Percentiles rank a stretch among this genome's conserved stretches.
These are phyloP conservation scores for Enteromius mattozi DNA, from an alignment of 2,797 vertebrate genomes.

Conservation along the genomic window DNA sequence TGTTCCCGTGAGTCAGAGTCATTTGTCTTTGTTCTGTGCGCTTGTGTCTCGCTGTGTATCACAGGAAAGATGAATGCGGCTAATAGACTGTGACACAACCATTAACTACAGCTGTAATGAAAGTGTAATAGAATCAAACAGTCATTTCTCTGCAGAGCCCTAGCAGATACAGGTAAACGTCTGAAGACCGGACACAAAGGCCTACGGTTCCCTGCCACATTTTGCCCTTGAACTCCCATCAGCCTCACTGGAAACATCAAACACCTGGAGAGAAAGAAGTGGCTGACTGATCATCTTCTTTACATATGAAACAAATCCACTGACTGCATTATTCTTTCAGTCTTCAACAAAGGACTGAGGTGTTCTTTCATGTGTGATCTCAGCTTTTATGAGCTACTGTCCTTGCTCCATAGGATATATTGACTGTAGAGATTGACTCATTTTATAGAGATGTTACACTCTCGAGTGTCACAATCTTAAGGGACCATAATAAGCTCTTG, in stretches of 20 bases:
- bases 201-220: slow-evolving; percentile 1
- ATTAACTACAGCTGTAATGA: slow-evolving; percentile 85
- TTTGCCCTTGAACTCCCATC: slow-evolving; percentile 72
- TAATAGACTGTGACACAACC: slow-evolving; percentile 85
- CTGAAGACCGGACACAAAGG: slow-evolving; percentile 67
- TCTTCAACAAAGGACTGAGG: slow-evolving; percentile 61
- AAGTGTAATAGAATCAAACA: slow-evolving; percentile 84
- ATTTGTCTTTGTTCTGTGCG: slow-evolving; percentile 79
- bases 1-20: slow-evolving; percentile 68
- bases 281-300: slow-evolving; percentile 69
- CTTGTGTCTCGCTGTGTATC: slow-evolving; percentile 80
- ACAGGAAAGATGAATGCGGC: slow-evolving; percentile 82
- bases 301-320: slow-evolving; percentile 66
- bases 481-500: slow-evolving; percentile 48
- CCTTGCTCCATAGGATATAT: slow-evolving; percentile 73
- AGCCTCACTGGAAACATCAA: slow-evolving; percentile 67
- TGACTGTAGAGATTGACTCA: slow-evolving; percentile 68
- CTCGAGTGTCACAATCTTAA: slow-evolving; percentile 40
- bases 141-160: slow-evolving; percentile 73
- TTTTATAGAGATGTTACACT: slow-evolving; percentile 74
- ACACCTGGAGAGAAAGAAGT: slow-evolving; percentile 63
- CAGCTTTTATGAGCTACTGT: slow-evolving; percentile 38
- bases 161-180: slow-evolving; percentile 76
- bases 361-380: slow-evolving; percentile 49
- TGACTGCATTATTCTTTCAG: slow-evolving; percentile 69